Evolutionary conservation across 2,888 invertebrate species (phyloP), one percentile per base, ranked within the genome.

Genomic region (Timema cristinae): DNA sequence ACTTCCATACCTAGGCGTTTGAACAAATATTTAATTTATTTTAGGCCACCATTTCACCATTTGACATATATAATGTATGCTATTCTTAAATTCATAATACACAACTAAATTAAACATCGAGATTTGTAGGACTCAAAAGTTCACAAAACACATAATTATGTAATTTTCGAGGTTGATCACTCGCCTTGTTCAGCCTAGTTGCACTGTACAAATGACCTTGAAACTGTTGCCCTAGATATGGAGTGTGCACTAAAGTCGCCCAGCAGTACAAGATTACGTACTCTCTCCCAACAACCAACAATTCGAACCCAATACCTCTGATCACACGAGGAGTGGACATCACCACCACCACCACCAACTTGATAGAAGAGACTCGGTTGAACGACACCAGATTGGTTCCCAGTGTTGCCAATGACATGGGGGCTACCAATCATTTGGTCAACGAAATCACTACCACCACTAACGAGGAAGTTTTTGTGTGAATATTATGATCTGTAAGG

Each of bases 231-330:
- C 81, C 16, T 74, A 87, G 87, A 78, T 84, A 85, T 76, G 87
- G 87, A 1, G 74, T 87, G 7, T 87, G 85, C 76, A 84, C 83
- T 69, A 80, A 83, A 73, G 83, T 79, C 71, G 85, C 85, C 0
- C 80, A 84, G 74, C 83, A 84, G 75, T 86, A 86, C 77, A 86
- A 84, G 76, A 80, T 85, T 76, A 81, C 81, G 6, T 81, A 82
- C 61, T 81, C 81, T 1, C 72, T 79, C 66, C 81, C 79, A 67
- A 79, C 73, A 7, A 75, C 70, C 54, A 70, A 71, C 61, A 71
- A 70, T 67, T 71, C 72, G 16, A 69, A 69, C 54, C 70, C 70
- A 7, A 50, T 72, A 49, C 72, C 74, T 50, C 51, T 72, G 11
- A 67, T 69, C n/a, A 67, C 63, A 9, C 66, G 73, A 47, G 66